These are phyloP conservation scores for Microplitis deprimator DNA, from an alignment of 2,888 invertebrate genomes.

Conservation along the genomic window DNA sequence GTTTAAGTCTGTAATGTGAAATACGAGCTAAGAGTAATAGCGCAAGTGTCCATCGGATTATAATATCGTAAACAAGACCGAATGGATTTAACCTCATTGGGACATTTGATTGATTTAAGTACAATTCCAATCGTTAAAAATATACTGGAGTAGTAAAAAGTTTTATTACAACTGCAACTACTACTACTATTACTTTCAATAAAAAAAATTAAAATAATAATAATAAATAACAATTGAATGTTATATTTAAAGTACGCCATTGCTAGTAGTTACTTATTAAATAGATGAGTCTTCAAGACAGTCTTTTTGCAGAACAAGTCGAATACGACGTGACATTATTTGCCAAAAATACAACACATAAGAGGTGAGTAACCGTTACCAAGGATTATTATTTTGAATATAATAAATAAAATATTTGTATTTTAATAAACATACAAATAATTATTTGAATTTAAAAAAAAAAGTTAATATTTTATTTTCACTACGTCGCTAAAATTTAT, in stretches of 20 bases:
- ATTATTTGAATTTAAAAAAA: background rate
- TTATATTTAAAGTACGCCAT: background rate
- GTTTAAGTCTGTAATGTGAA: background rate
- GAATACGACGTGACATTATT: constrained; percentile 66
- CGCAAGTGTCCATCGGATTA: constrained; percentile 20
- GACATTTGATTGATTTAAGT: background rate
- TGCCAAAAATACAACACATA: constrained; percentile 59
- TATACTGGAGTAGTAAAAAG: background rate
- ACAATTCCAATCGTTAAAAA: background rate
- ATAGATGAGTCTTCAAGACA: constrained; percentile 68
- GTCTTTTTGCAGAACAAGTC: constrained; percentile 65
- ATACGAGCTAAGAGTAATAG: background rate
- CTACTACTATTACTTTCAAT: too few relatives aligned
- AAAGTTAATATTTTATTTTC: background rate
- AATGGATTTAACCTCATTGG: constrained; percentile 30
- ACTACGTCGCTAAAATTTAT: too few relatives aligned
- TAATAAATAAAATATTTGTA: background rate
- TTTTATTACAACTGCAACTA: too few relatives aligned
- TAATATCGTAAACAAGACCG: constrained; percentile 13
- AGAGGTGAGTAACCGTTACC: constrained; percentile 58
- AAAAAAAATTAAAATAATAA: too few relatives aligned
- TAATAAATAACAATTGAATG: background rate
- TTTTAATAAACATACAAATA: background rate
- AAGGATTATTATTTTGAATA: background rate
- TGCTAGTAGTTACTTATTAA: background rate